These are phyloP conservation scores for Centropus bengalensis DNA, from an alignment of 2,113 vertebrate genomes.

Conservation along the genomic window DNA sequence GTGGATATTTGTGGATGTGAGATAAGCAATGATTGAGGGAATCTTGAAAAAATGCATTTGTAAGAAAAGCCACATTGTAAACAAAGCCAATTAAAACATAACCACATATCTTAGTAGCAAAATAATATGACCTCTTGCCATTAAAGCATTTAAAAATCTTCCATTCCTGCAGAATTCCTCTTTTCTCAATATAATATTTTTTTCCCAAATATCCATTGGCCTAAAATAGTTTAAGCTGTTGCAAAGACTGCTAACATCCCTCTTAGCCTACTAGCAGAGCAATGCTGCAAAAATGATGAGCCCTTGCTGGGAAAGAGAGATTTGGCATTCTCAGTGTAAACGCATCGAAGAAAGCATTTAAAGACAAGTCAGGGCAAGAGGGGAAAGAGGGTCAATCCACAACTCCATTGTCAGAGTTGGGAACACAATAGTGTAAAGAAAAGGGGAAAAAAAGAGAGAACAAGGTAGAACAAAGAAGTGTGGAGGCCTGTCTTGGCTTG, in stretches of 20 bases:
- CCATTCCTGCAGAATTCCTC: background rate
- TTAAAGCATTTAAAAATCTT: background rate
- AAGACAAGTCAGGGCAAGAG: conserved; percentile 21
- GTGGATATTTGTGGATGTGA: conserved; percentile 64
- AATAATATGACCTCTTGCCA: background rate
- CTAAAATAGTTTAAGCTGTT: background rate
- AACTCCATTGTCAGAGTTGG: background rate
- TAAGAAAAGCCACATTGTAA: conserved; percentile 46
- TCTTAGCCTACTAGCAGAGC: background rate
- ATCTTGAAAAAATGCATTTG: conserved; percentile 55
- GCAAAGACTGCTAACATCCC: background rate
- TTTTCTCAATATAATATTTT: background rate
- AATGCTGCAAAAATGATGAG: background rate
- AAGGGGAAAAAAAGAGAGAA: background rate
- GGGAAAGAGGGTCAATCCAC: conserved; percentile 9
- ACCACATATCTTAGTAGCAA: conserved; percentile 18
- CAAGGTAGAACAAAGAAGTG: conserved; percentile 21
- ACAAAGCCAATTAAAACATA: conserved; percentile 66
- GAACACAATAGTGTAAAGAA: background rate
- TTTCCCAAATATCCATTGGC: conserved; percentile 7
- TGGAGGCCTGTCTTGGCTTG: background rate
- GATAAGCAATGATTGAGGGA: conserved; percentile 53
- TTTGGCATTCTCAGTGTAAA: conserved; percentile 21
- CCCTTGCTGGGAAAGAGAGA: conserved; percentile 11
- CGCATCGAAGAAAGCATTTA: background rate